Base-by-base conservation (phyloP, 2,113 vertebrate species). In the Arothron firmamentum region DNA sequence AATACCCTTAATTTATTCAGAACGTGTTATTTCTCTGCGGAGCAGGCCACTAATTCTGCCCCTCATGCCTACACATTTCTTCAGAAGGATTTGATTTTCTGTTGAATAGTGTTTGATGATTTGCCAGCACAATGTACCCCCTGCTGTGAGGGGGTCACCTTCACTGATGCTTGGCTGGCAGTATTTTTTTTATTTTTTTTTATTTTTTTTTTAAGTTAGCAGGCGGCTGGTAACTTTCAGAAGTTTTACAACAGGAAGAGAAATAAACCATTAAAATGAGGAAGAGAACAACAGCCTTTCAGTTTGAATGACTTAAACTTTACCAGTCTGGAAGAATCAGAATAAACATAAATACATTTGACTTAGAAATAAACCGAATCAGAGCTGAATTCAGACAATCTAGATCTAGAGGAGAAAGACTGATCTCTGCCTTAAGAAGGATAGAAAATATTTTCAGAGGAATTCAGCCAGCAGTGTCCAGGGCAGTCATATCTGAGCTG, bases 91-190 rank as follows among this genome's bases (percentile, higher is more conserved):
- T 68, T 61, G 23, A 46, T 53, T 72, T 70, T 38, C 69, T 56
- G 62, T 65, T 79, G 65, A 80, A 74, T 43, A 51, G 41, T 21
- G 7, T 77, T 65, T 80, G 71, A 83, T 80, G 67, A 25, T 54
- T 75, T 67, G 65, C 58, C 67, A 49, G 67, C 56, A 63, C 59
- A 59, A 62, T 17, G 19, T 58, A 59, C 14, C 16, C 48, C 74
- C 65, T 81, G 77, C 66, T 84, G 81, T 74, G 76, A 31, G 19
- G 74, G 49, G 67, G 68, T 80, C 78, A 81, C 79, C 78, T 78
- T 78, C 66, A 71, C 52, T 70, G 70, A 74, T 78, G 81, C 55
- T 78, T 80, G 64, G 53, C 42, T 73, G 65, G 28, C 59, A 57
- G n/a, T 67, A 52, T 28, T 28, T 28, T 3, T 28, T 25, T 25